Evolutionary conservation across 2,797 vertebrate species (phyloP).

Genomic region (Typhlichthys eigenmanni): DNA sequence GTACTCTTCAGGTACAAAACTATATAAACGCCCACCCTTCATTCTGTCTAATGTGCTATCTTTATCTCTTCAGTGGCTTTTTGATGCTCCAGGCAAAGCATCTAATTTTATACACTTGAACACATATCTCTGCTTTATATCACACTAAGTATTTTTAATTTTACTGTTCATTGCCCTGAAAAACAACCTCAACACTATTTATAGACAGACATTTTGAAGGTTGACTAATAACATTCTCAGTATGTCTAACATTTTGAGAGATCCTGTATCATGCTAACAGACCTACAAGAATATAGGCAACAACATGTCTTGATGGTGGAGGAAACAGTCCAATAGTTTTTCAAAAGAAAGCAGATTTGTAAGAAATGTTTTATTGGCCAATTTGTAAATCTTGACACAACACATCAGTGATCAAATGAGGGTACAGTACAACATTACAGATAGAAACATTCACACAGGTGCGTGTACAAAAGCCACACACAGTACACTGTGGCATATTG

Average conservation of each 20-base stretch:
- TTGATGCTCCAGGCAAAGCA: not conserved
- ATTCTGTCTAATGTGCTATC: not conserved
- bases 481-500: conserved; percentile 41
- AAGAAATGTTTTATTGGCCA: conserved; percentile 72
- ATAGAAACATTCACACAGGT: conserved; percentile 45
- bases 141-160: not conserved
- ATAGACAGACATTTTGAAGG: not conserved
- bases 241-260: too few relatives aligned
- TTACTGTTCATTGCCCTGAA: not conserved
- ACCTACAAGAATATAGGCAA: too few relatives aligned
- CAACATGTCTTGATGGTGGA: too few relatives aligned
- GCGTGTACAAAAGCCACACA: conserved; percentile 34
- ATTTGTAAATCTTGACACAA: conserved; percentile 63
- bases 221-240: not conserved
- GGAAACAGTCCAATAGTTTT: too few relatives aligned
- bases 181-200: not conserved
- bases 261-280: too few relatives aligned
- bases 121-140: conserved; percentile 10
- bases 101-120: conserved; percentile 12
- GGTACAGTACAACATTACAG: conserved; percentile 54
- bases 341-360: conserved; percentile 25
- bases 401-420: conserved; percentile 63
- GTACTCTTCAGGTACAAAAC: not conserved
- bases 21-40: not conserved
- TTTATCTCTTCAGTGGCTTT: not conserved